phyloP scores from a whole-genome alignment of 2,797 vertebrate genomes.

The Macrochelys suwanniensis region DNA sequence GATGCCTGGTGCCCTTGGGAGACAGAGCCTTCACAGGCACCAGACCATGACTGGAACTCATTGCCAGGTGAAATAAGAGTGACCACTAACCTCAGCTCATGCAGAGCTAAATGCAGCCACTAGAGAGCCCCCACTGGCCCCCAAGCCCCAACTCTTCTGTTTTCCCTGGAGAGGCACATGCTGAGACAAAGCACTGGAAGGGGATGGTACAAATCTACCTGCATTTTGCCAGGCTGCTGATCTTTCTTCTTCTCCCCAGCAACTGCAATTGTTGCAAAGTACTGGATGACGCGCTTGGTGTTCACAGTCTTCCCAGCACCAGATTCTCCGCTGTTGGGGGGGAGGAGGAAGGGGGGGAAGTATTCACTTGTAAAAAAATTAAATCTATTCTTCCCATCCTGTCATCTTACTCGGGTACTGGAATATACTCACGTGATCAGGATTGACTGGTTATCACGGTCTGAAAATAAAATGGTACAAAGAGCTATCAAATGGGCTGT shows the following conservation, averaged over 20 bases:
- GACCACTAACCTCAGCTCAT: neutral
- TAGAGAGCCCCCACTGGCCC: neutral
- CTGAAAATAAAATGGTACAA: conserved; percentile 70
- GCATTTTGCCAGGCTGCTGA: conserved; percentile 63
- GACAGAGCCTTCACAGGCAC: neutral
- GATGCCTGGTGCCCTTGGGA: too few relatives aligned
- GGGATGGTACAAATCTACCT: conserved; percentile 58
- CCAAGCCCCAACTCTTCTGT: too few relatives aligned
- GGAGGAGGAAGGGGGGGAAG: too few relatives aligned
- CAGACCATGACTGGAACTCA: neutral
- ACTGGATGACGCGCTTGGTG: conserved; percentile 88
- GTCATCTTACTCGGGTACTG: neutral
- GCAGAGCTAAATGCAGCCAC: neutral
- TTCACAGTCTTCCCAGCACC: conserved; percentile 92
- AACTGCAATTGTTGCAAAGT: conserved; percentile 74
- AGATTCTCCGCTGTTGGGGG: conserved; percentile 86
- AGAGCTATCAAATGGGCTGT: neutral
- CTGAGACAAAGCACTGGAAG: neutral
- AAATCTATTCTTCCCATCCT: neutral
- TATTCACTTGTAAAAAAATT: neutral
- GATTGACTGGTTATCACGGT: conserved; percentile 81
- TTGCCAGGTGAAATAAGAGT: neutral
- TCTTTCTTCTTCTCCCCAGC: conserved; percentile 82
- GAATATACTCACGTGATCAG: conserved; percentile 77
- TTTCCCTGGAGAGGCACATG: neutral